phyloP scores from a whole-genome alignment of 2,113 vertebrate species.

The Gavia stellata region DNA sequence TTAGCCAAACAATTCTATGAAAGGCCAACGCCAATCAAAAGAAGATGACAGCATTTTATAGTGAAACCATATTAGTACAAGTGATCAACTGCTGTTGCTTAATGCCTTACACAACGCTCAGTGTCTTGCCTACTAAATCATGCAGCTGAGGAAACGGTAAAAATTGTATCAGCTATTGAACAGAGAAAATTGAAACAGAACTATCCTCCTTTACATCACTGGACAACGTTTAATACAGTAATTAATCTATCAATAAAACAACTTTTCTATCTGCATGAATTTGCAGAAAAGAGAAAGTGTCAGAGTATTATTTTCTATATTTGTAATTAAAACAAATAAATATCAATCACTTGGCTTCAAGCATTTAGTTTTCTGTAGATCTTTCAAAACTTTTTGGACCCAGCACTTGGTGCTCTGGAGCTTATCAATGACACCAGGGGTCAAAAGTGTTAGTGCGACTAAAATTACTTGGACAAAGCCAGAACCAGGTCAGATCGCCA shows the following conservation, averaged over 20 bases:
- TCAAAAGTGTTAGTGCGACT: constrained; percentile 76
- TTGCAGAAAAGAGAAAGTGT: constrained; percentile 10
- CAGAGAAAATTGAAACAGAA: neutral
- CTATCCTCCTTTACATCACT: neutral
- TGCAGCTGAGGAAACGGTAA: neutral
- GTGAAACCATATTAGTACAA: neutral
- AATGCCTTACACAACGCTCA: neutral
- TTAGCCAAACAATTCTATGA: neutral
- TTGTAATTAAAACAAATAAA: constrained; percentile 54
- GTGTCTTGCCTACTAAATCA: neutral
- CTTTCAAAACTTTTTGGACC: constrained; percentile 68
- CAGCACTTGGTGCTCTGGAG: constrained; percentile 66
- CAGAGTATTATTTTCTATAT: constrained; percentile 14
- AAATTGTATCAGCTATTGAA: neutral
- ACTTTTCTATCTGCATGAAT: neutral
- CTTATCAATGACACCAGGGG: constrained; percentile 80
- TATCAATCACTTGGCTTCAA: constrained; percentile 39
- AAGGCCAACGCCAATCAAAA: constrained; percentile 17
- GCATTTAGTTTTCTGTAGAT: constrained; percentile 52
- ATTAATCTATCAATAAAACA: neutral
- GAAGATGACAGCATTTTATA: neutral
- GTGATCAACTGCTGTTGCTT: neutral
- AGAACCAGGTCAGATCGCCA: constrained; percentile 83
- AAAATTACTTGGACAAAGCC: constrained; percentile 87
- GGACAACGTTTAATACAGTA: neutral